phyloP scores from a whole-genome alignment of 2,113 vertebrate species.

The Speoplatyrhinus poulsoni region DNA sequence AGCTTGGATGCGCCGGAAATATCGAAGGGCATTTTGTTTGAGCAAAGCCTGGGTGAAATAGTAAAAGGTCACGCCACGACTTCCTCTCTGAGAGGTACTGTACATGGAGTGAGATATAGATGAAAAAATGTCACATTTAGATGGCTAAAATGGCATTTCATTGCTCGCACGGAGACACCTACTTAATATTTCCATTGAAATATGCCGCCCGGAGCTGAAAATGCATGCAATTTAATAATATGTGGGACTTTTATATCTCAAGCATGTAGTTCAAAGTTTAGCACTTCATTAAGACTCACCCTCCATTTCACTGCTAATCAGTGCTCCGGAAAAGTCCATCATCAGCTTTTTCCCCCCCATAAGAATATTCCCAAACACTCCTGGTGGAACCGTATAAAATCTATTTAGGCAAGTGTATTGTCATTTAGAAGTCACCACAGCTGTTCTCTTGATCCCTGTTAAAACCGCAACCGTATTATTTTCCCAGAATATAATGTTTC shows the following conservation, averaged over 20 bases:
- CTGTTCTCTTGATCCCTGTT: constrained; percentile 7
- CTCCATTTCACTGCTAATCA: constrained; percentile 8
- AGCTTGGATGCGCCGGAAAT: constrained; percentile 64
- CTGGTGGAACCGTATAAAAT: constrained; percentile 9
- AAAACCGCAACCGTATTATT: constrained; percentile 23
- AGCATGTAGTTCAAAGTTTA: constrained; percentile 46
- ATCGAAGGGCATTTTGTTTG: constrained; percentile 69
- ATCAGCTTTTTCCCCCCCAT: background rate
- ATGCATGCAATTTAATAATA: constrained; percentile 43
- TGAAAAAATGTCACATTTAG: constrained; percentile 58
- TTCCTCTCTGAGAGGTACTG: constrained; percentile 46
- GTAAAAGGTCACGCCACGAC: constrained; percentile 73
- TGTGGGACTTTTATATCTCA: constrained; percentile 42
- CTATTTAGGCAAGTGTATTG: background rate
- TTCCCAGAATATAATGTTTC: constrained; percentile 37
- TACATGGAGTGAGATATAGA: constrained; percentile 31
- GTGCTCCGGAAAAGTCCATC: constrained; percentile 16
- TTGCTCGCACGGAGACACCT: constrained; percentile 27
- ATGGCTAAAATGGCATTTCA: constrained; percentile 61
- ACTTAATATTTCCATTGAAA: constrained; percentile 45
- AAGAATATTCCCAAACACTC: constrained; percentile 21
- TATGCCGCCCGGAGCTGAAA: constrained; percentile 38
- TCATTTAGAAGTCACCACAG: constrained; percentile 17
- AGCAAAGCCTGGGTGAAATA: constrained; percentile 65
- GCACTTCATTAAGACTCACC: constrained; percentile 50